Conservation (phyloP, 2,797 vertebrate genomes). For the Limosa lapponica region DNA sequence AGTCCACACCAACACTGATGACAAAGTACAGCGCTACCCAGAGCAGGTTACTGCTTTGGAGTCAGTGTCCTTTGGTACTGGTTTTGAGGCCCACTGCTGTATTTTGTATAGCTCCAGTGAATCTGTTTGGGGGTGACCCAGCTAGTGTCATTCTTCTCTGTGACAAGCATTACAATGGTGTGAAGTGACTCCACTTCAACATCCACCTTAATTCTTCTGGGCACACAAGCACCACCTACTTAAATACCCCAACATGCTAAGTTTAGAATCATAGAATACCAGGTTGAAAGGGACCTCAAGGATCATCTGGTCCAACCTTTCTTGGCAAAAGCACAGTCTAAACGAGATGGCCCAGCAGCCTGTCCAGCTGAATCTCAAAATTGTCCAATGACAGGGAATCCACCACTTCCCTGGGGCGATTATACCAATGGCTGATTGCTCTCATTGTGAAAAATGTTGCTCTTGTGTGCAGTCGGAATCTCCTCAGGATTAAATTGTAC, state of each 20-base stretch:
- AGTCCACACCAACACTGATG: fast-evolving
- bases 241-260: background rate
- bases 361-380: background rate
- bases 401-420: background rate
- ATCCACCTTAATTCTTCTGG: background rate
- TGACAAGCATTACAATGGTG: background rate
- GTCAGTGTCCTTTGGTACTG: background rate
- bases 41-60: background rate
- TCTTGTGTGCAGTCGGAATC: background rate
- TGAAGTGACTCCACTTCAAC: background rate
- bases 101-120: background rate
- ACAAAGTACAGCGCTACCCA: background rate
- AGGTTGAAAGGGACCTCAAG: background rate
- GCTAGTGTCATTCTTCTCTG: background rate
- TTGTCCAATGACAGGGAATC: background rate
- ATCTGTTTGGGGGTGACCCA: background rate
- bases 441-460: background rate
- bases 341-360: background rate
- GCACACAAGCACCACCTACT: background rate
- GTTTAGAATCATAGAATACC: background rate
- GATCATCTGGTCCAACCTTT: background rate
- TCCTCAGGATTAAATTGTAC: background rate
- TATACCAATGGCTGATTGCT: background rate
- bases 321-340: background rate
- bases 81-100: background rate